These are phyloP conservation scores for Xiphydria camelus DNA, from an alignment of 2,888 invertebrate species.

Conservation along the genomic window DNA sequence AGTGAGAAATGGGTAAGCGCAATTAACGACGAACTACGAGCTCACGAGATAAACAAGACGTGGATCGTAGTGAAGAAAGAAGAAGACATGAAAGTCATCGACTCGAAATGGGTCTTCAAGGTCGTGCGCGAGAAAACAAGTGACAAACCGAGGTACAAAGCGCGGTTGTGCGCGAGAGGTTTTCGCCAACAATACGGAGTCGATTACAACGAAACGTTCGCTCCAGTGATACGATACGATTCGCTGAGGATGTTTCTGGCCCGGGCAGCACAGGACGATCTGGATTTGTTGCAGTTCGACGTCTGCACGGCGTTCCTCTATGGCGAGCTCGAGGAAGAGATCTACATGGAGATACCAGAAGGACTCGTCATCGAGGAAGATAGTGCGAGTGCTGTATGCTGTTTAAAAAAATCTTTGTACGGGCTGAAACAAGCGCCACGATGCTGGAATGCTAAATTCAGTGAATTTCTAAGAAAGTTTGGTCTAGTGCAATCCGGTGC, in stretches of 20 bases:
- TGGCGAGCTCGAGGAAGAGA: background rate
- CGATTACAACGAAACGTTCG: background rate
- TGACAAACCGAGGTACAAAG: too few relatives aligned
- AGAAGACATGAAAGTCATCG: too few relatives aligned
- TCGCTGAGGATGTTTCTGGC: background rate
- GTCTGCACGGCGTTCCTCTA: background rate
- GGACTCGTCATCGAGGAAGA: background rate
- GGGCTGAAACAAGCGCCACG: background rate
- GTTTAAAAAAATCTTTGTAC: background rate
- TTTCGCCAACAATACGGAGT: background rate
- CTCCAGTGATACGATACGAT: background rate
- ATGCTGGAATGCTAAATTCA: background rate
- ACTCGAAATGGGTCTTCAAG: background rate
- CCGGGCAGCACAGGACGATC: background rate
- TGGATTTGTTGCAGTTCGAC: background rate
- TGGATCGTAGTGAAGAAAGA: background rate
- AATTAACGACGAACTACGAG: background rate
- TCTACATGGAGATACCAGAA: background rate
- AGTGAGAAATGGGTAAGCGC: background rate
- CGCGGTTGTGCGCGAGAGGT: too few relatives aligned
- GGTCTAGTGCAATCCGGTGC: background rate
- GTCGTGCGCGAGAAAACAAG: constrained; percentile 4
- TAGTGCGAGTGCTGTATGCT: background rate
- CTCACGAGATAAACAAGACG: background rate
- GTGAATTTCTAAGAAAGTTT: background rate